A percentile compares a stretch with the other conserved stretches of the same genome.
phyloP scores from a whole-genome alignment of 2,113 vertebrate species.

The Pionites leucogaster region DNA sequence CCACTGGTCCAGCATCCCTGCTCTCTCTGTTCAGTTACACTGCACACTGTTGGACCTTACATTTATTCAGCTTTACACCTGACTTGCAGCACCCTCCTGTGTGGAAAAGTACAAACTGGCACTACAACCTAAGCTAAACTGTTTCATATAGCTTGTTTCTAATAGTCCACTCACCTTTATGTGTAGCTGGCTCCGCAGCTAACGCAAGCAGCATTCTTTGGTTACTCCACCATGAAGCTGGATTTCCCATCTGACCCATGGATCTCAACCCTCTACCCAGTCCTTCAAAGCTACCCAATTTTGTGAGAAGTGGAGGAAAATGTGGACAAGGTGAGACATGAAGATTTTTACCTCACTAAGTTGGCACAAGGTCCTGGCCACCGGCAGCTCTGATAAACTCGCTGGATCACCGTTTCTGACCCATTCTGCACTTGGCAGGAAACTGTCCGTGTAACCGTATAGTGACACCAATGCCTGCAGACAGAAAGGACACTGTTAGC shows the following conservation, averaged over 20 bases:
- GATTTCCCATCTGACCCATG: background rate
- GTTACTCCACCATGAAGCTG: background rate
- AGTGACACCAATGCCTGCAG: conserved; percentile 93
- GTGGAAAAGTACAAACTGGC: background rate
- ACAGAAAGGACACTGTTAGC: conserved; percentile 7
- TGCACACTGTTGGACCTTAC: background rate
- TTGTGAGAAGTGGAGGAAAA: background rate
- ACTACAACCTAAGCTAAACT: background rate
- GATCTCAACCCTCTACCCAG: background rate
- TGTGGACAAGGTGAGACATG: background rate
- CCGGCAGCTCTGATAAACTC: conserved; percentile 92
- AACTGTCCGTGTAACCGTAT: conserved; percentile 87
- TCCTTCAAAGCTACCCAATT: background rate
- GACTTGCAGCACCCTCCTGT: background rate
- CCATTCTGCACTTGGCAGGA: conserved; percentile 95
- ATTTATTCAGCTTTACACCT: background rate
- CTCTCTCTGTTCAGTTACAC: background rate
- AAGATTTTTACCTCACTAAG: conserved; percentile 86
- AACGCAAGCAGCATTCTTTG: background rate
- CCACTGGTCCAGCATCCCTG: background rate
- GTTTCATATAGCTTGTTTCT: background rate
- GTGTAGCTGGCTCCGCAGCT: background rate
- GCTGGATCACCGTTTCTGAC: conserved; percentile 89
- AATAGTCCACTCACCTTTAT: background rate
- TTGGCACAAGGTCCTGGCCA: conserved; percentile 95